A percentile compares a stretch with the other conserved stretches of the same genome.
Conservation (phyloP, 2,888 invertebrate genomes). For the Spodoptera picta region DNA sequence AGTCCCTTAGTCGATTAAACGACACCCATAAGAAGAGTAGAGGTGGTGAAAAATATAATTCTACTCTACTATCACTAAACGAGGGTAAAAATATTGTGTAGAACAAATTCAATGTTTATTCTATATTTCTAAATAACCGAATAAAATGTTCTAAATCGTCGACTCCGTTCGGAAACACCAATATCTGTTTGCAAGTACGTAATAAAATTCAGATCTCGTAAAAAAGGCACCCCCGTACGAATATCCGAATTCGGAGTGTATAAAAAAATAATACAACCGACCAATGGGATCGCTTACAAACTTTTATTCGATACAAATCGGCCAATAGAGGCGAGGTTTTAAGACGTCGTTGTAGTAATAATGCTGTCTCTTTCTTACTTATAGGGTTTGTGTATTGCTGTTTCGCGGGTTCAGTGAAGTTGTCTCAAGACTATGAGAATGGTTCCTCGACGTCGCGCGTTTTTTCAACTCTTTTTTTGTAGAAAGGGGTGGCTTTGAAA, state of each 20-base stretch:
- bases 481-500: constrained; percentile 18
- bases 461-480: constrained; percentile 29
- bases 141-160: constrained; percentile 32
- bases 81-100: constrained; percentile 8
- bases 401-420: constrained; percentile 47
- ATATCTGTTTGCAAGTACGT: constrained; percentile 60
- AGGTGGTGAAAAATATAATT: too few species aligned
- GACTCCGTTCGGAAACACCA: constrained; percentile 58
- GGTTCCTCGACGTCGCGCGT: constrained; percentile 9
- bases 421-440: constrained; percentile 56
- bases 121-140: constrained; percentile 31
- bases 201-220: constrained; percentile 64
- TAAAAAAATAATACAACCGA: constrained; percentile 57
- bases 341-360: constrained; percentile 70
- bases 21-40: too few species aligned
- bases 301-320: constrained; percentile 71
- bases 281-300: constrained; percentile 63
- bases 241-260: constrained; percentile 43
- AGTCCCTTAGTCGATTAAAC: too few species aligned
- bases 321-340: constrained; percentile 66
- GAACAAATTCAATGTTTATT: constrained; percentile 36
- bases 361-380: constrained; percentile 70
- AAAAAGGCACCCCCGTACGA: constrained; percentile 52
- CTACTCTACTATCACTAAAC: not conserved
- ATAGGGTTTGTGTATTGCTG: constrained; percentile 43